Evolutionary conservation across 64 coral and sea anemone species (phyloP).

Genomic region (Cladopsammia gracilis): DNA sequence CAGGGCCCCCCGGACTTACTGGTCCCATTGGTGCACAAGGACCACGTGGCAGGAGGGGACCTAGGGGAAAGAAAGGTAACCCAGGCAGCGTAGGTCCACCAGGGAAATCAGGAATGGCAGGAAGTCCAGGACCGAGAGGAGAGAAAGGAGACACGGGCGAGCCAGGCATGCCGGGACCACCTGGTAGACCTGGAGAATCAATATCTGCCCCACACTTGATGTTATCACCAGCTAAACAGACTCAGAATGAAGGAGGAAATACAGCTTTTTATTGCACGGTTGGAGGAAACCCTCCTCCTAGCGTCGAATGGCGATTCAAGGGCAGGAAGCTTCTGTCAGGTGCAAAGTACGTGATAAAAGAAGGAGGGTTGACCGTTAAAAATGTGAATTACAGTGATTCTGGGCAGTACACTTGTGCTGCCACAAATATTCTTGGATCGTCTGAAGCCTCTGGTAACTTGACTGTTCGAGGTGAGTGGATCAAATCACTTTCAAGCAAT

Average conservation of each 20-base stretch:
- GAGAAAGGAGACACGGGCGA: conserved; percentile 17
- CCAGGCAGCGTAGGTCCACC: conserved; percentile 1
- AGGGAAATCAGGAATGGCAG: not conserved
- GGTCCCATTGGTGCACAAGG: conserved; percentile 1
- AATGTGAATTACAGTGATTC: conserved; percentile 51
- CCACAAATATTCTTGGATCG: conserved; percentile 52
- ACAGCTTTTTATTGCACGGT: conserved; percentile 44
- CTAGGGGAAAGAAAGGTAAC: not conserved
- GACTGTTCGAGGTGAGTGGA: not conserved
- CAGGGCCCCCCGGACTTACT: conserved; percentile 22
- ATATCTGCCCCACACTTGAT: conserved; percentile 28
- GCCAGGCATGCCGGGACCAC: conserved; percentile 38
- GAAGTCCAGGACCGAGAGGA: not conserved
- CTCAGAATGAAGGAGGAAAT: not conserved
- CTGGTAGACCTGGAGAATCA: conserved; percentile 22
- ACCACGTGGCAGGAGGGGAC: not conserved
- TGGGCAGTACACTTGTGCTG: conserved; percentile 28
- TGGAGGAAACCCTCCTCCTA: conserved; percentile 37
- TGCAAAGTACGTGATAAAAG: conserved; percentile 15
- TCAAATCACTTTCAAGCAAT: too few species aligned
- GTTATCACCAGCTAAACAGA: conserved; percentile 10
- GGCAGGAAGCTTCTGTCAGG: not conserved
- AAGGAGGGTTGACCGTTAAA: conserved; percentile 21
- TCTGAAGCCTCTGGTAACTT: not conserved
- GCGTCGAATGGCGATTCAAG: not conserved